These are phyloP conservation scores for Euproctis similis DNA, from an alignment of 2,888 invertebrate genomes.

Conservation along the genomic window DNA sequence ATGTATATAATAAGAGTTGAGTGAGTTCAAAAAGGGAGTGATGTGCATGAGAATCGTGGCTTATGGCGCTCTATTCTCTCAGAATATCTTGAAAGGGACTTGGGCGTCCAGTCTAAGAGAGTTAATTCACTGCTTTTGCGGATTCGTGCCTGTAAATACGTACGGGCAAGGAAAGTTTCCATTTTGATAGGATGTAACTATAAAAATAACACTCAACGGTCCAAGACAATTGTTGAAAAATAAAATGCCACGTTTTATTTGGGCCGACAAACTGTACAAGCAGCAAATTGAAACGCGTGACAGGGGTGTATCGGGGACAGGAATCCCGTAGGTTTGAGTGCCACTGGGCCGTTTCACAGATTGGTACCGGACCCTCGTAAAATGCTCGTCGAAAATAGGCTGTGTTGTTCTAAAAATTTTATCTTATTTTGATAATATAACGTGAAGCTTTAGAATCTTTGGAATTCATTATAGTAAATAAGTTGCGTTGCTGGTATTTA, in stretches of 20 bases:
- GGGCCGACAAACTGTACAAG: constrained; percentile 37
- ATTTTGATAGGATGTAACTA: constrained; percentile 26
- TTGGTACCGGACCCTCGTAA: constrained; percentile 61
- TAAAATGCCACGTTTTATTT: constrained; percentile 48
- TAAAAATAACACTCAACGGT: constrained; percentile 42
- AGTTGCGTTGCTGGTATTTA: too few relatives aligned
- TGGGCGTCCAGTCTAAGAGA: too few relatives aligned
- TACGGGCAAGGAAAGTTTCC: constrained; percentile 20
- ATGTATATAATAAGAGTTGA: too few relatives aligned
- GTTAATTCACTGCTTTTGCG: too few relatives aligned
- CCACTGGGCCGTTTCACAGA: constrained; percentile 41
- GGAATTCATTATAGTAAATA: not conserved
- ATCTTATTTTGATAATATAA: constrained; percentile 53
- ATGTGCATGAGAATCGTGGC: too few relatives aligned
- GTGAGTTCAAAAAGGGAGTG: too few relatives aligned
- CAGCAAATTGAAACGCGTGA: constrained; percentile 59
- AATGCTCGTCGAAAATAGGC: constrained; percentile 43
- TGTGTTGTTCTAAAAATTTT: constrained; percentile 36
- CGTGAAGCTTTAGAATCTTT: constrained; percentile 27
- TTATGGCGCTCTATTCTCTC: too few relatives aligned
- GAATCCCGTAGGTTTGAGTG: constrained; percentile 46
- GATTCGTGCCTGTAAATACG: constrained; percentile 13
- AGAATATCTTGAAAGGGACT: too few relatives aligned
- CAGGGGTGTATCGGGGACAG: too few relatives aligned
- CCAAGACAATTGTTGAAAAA: constrained; percentile 38